Conservation (phyloP, 2,797 vertebrate species). For the Schizothorax lantsangensis region DNA sequence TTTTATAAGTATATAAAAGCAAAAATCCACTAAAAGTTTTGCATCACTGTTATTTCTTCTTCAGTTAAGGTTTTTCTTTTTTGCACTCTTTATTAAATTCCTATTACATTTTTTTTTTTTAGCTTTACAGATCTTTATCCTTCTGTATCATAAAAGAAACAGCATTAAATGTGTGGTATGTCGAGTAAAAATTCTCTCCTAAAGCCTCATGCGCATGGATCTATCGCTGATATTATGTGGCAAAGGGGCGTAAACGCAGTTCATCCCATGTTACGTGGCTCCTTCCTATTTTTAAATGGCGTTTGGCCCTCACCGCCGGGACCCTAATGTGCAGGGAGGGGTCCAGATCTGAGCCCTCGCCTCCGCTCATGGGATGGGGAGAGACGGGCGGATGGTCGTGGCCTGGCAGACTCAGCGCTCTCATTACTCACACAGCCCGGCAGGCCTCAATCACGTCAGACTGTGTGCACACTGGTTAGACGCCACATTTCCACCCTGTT, state of each 20-base stretch:
- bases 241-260: not conserved
- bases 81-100: not conserved
- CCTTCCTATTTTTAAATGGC: constrained; percentile 54
- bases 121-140: not conserved
- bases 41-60: not conserved
- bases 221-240: constrained; percentile 4
- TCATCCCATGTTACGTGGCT: constrained; percentile 34
- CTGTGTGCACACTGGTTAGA: not conserved
- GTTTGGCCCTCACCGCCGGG: constrained; percentile 35
- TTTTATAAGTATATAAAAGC: not conserved
- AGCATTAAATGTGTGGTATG: not conserved
- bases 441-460: constrained; percentile 6
- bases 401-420: constrained; percentile 30
- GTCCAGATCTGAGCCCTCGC: constrained; percentile 47
- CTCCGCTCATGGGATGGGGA: constrained; percentile 50
- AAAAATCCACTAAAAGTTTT: not conserved
- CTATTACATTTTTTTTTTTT: not conserved
- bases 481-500: constrained; percentile 28
- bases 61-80: not conserved
- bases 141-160: not conserved
- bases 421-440: constrained; percentile 21
- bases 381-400: constrained; percentile 35
- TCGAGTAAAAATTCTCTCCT: not conserved
- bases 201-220: not conserved
- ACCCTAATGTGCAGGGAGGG: constrained; percentile 51